A percentile compares a stretch with the other conserved stretches of the same genome.
These are phyloP conservation scores for Cheumatopsyche charites DNA, from an alignment of 1,140 invertebrate species.

Conservation along the genomic window DNA sequence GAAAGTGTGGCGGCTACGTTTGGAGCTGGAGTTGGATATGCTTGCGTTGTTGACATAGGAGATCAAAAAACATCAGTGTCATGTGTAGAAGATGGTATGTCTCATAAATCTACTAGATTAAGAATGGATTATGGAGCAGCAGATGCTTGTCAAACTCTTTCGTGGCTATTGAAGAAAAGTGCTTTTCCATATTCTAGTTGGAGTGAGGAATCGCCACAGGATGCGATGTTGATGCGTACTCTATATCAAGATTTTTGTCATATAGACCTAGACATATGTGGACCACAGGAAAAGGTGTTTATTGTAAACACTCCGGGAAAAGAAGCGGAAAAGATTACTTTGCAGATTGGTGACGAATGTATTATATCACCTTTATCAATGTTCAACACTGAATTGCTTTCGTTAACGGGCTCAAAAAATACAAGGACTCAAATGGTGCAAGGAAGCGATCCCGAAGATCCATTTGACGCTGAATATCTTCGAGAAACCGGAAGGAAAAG, in stretches of 20 bases:
- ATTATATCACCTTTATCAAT: conserved; percentile 88
- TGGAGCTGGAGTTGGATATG: conserved; percentile 88
- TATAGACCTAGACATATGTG: conserved; percentile 86
- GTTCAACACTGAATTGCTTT: conserved; percentile 88
- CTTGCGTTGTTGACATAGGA: conserved; percentile 94
- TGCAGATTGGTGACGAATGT: conserved; percentile 90
- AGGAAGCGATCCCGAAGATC: conserved; percentile 88
- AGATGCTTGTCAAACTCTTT: conserved; percentile 85
- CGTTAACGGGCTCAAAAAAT: conserved; percentile 77
- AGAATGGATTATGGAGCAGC: conserved; percentile 86
- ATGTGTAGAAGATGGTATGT: conserved; percentile 96
- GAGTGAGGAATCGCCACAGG: conserved; percentile 70
- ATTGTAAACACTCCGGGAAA: conserved; percentile 74
- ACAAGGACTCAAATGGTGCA: conserved; percentile 76
- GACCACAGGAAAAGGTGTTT: conserved; percentile 81
- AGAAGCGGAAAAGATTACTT: conserved; percentile 75
- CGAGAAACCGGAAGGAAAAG: conserved; percentile 80
- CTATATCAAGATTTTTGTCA: conserved; percentile 92
- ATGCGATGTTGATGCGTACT: conserved; percentile 78
- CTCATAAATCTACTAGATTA: conserved; percentile 84
- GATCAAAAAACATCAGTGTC: conserved; percentile 95
- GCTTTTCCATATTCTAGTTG: conserved; percentile 87
- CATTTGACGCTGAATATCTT: conserved; percentile 91
- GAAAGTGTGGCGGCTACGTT: conserved; percentile 91
- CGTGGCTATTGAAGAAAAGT: conserved; percentile 85